phyloP scores from a whole-genome alignment of 2,113 vertebrate species.

The Chaetorhynchus papuensis region DNA sequence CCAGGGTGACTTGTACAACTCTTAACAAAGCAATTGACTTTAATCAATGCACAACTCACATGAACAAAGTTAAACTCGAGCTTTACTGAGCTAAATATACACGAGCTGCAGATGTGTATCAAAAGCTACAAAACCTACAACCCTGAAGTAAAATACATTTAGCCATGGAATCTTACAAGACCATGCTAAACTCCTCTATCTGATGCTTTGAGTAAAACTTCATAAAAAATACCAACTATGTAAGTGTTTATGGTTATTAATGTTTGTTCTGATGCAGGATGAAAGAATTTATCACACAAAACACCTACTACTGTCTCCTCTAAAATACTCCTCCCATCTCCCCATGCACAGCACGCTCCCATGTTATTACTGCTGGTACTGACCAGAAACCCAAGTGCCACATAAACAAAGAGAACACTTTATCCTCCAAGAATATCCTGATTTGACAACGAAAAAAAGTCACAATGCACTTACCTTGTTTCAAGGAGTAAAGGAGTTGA shows the following conservation, averaged over 20 bases:
- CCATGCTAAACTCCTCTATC: background rate
- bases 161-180: background rate
- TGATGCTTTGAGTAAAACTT: background rate
- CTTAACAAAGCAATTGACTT: background rate
- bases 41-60: background rate
- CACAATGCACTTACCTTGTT: constrained; percentile 78
- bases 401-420: background rate
- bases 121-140: background rate
- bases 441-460: background rate
- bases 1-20: background rate
- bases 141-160: background rate
- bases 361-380: background rate
- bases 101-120: fast-evolving
- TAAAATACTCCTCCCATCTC: background rate
- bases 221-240: background rate
- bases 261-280: background rate
- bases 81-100: background rate
- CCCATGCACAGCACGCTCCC: background rate
- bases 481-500: constrained; percentile 91
- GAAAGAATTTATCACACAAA: background rate
- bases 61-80: background rate
- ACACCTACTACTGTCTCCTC: background rate
- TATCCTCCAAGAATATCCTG: background rate
- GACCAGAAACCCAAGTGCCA: background rate
- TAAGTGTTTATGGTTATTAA: background rate